Conservation (phyloP, 2,113 vertebrate genomes). For the Anser brachyrhynchus region DNA sequence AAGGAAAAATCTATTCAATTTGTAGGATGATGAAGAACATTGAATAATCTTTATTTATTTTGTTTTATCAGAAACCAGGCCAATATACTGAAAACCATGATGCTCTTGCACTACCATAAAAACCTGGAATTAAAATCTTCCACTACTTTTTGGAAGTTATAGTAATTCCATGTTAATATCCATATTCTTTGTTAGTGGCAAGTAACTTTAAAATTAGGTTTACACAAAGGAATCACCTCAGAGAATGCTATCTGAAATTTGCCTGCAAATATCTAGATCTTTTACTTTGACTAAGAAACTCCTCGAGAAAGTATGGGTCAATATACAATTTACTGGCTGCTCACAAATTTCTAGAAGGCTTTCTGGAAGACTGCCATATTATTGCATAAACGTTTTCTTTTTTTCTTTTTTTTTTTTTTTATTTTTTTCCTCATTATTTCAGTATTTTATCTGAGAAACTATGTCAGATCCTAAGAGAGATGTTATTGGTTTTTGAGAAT, state of each 20-base stretch:
- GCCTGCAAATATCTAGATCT: neutral
- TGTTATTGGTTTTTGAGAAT: neutral
- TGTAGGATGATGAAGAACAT: neutral
- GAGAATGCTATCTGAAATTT: neutral
- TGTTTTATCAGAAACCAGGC: neutral
- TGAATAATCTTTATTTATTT: neutral
- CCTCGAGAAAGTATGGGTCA: rapidly evolving
- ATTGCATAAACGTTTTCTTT: neutral
- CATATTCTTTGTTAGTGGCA: neutral
- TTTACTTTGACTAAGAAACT: neutral
- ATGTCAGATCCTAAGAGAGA: neutral
- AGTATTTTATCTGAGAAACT: neutral
- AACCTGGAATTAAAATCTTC: neutral
- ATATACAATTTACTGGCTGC: neutral
- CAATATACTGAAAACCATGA: neutral
- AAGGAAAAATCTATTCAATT: neutral
- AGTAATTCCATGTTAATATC: neutral
- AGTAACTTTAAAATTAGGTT: neutral
- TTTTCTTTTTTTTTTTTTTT: neutral
- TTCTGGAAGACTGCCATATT: neutral
- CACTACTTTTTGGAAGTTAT: neutral
- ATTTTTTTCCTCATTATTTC: neutral
- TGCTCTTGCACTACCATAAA: neutral
- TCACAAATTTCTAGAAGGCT: neutral
- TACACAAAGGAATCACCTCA: neutral